Evolutionary conservation across 2,888 invertebrate species (phyloP).

Genomic region (Thera britannica): DNA sequence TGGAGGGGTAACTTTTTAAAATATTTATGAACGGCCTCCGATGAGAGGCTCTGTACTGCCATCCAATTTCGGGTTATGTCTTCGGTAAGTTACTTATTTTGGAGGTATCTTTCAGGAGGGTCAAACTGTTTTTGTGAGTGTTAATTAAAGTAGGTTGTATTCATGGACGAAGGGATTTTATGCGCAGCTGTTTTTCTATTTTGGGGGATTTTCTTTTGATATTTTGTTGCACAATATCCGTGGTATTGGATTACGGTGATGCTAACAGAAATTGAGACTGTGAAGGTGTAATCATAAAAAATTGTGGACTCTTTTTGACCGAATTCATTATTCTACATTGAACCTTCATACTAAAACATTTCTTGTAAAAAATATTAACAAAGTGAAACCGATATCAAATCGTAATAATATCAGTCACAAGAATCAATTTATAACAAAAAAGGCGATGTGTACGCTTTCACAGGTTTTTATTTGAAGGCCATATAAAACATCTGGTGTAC

Average conservation of each 20-base stretch:
- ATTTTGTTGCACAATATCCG: conserved; percentile 28
- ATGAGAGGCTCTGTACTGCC: conserved; percentile 70
- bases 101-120: conserved; percentile 65
- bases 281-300: background rate
- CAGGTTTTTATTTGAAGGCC: too few species aligned
- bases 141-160: conserved; percentile 74
- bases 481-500: background rate
- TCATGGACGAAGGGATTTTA: conserved; percentile 52
- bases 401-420: too few species aligned
- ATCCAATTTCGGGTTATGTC: conserved; percentile 84
- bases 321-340: background rate
- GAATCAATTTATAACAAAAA: too few species aligned
- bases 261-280: background rate
- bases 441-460: too few species aligned
- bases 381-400: too few species aligned
- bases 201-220: conserved; percentile 23
- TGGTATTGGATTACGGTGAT: conserved; percentile 27
- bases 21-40: conserved; percentile 79
- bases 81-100: conserved; percentile 80
- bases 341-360: background rate
- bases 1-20: conserved; percentile 76
- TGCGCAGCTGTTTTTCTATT: conserved; percentile 49
- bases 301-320: background rate
- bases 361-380: too few species aligned
- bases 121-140: conserved; percentile 73